These are phyloP conservation scores for Macrosteles quadrilineatus DNA, from an alignment of 1,140 invertebrate genomes.

Conservation along the genomic window DNA sequence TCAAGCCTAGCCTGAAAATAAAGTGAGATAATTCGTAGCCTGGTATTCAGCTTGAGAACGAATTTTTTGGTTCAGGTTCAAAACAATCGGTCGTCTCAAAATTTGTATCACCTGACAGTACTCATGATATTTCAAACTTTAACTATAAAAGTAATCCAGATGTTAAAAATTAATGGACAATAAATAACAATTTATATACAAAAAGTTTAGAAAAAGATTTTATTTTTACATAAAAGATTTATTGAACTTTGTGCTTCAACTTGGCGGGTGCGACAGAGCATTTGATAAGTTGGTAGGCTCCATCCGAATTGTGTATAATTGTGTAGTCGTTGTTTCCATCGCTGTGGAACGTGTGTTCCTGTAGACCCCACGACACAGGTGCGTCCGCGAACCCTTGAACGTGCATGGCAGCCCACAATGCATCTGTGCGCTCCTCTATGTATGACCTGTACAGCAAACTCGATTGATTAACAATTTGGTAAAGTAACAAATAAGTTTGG, in stretches of 20 bases:
- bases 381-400: conserved; percentile 59
- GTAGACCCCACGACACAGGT: conserved; percentile 51
- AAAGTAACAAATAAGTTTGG: conserved; percentile 17
- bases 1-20: too few species aligned
- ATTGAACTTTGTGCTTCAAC: background rate
- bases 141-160: too few species aligned
- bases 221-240: background rate
- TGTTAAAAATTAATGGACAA: too few species aligned
- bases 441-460: conserved; percentile 45
- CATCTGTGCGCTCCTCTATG: conserved; percentile 39
- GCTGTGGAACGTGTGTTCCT: conserved; percentile 54
- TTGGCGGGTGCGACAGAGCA: background rate
- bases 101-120: too few species aligned
- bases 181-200: too few species aligned
- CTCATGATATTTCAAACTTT: too few species aligned
- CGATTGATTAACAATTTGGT: background rate
- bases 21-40: too few species aligned
- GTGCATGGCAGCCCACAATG: conserved; percentile 55
- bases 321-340: conserved; percentile 57
- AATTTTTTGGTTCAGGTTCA: too few species aligned
- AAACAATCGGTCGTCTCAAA: too few species aligned
- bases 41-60: too few species aligned
- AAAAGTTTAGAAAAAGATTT: too few species aligned
- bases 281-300: background rate
- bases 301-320: conserved; percentile 49